phyloP scores from a whole-genome alignment of 2,888 invertebrate species.

The Brenthis ino region DNA sequence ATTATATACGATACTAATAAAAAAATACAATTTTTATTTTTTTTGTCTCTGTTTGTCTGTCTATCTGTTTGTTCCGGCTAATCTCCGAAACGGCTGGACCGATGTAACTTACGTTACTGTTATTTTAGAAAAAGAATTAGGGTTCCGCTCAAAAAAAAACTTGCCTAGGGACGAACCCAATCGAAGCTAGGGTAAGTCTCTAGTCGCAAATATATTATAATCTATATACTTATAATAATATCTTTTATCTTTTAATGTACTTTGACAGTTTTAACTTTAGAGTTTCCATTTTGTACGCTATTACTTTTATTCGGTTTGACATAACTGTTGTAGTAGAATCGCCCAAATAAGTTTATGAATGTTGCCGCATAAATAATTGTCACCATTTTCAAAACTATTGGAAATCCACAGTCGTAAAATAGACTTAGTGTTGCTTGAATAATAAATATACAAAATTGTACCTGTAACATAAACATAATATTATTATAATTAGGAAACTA shows the following conservation, averaged over 20 bases:
- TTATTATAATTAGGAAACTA: neutral
- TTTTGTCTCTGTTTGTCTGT: no score
- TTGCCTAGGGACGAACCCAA: no score
- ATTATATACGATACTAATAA: no score
- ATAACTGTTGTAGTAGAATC: conserved; percentile 86
- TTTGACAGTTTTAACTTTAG: neutral
- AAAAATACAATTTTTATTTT: no score
- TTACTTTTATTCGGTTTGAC: conserved; percentile 42
- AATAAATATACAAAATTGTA: conserved; percentile 86
- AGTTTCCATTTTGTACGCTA: conserved; percentile 8
- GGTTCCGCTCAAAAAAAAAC: no score
- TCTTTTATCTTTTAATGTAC: neutral
- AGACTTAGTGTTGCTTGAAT: conserved; percentile 83
- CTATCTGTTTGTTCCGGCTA: no score
- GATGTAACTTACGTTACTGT: no score
- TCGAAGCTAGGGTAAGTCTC: no score
- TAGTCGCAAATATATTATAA: neutral
- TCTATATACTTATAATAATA: neutral
- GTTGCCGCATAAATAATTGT: conserved; percentile 83
- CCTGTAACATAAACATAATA: conserved; percentile 62
- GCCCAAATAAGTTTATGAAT: conserved; percentile 87
- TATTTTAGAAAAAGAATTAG: no score
- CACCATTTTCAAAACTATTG: conserved; percentile 82
- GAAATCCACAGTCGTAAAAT: conserved; percentile 84
- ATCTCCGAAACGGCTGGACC: no score